phyloP scores from a whole-genome alignment of 2,888 invertebrate genomes.

The Dendrolimus pini region DNA sequence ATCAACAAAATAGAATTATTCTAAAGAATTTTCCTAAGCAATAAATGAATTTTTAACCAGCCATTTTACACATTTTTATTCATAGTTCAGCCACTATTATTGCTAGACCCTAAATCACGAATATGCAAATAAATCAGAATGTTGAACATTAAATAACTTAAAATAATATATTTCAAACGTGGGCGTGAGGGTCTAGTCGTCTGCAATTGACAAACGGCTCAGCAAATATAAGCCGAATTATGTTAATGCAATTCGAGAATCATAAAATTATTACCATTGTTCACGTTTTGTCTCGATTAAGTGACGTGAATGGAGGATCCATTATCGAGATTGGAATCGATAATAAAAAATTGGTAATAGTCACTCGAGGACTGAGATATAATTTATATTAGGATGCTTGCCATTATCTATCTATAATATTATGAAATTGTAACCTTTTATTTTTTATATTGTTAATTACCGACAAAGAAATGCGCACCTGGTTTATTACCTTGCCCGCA shows the following conservation, averaged over 20 bases:
- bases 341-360: slow-evolving; percentile 22
- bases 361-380: slow-evolving; percentile 7
- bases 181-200: slow-evolving; percentile 8
- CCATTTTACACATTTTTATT: neutral
- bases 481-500: too few relatives aligned
- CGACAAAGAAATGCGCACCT: too few relatives aligned
- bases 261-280: slow-evolving; percentile 57
- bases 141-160: neutral
- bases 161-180: neutral
- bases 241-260: slow-evolving; percentile 53
- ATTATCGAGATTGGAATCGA: slow-evolving; percentile 69
- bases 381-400: too few relatives aligned
- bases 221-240: slow-evolving; percentile 58
- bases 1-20: too few relatives aligned
- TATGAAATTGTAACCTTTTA: too few relatives aligned
- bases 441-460: too few relatives aligned
- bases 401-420: too few relatives aligned
- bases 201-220: slow-evolving; percentile 39
- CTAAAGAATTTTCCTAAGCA: too few relatives aligned
- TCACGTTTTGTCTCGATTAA: slow-evolving; percentile 51
- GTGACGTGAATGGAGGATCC: slow-evolving; percentile 44
- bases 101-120: neutral
- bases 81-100: neutral
- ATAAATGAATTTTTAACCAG: too few relatives aligned
- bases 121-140: neutral